phyloP scores from a whole-genome alignment of 2,888 invertebrate species.

The Calephelis perditalis region DNA sequence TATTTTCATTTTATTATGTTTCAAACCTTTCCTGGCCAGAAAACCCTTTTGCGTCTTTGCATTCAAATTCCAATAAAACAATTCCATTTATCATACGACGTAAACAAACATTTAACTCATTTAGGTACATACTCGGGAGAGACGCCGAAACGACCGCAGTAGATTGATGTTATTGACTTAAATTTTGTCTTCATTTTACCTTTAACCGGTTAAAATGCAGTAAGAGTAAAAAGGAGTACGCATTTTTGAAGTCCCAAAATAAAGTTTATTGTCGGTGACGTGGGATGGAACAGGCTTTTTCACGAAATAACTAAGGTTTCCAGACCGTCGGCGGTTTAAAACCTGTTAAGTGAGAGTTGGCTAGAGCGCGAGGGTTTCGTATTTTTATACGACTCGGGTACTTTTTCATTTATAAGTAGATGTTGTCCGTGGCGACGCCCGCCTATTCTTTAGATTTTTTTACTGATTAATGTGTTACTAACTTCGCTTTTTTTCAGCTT shows the following conservation, averaged over 20 bases:
- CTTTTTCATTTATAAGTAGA: too few species aligned
- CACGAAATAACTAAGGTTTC: conserved; percentile 23
- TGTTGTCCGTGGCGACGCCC: too few species aligned
- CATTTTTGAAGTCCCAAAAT: conserved; percentile 56
- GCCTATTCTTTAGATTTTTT: too few species aligned
- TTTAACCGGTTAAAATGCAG: conserved; percentile 50
- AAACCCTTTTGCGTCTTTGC: too few species aligned
- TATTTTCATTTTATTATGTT: too few species aligned
- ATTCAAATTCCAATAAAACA: not conserved
- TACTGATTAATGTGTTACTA: too few species aligned
- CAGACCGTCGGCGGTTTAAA: conserved; percentile 6
- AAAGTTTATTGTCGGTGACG: conserved; percentile 59
- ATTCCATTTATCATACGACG: not conserved
- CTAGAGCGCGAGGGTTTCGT: not conserved
- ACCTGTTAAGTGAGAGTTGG: not conserved
- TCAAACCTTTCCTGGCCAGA: too few species aligned
- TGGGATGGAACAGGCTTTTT: conserved; percentile 43
- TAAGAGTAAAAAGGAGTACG: conserved; percentile 47
- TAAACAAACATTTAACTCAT: conserved; percentile 6
- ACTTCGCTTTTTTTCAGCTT: too few species aligned
- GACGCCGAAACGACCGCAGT: conserved; percentile 19
- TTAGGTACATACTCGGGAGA: not conserved
- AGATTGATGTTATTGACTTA: conserved; percentile 36
- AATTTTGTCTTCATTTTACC: conserved; percentile 44
- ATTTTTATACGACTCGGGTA: not conserved